phyloP scores from a whole-genome alignment of 2,113 vertebrate genomes.

The Sebastes schlegelii region DNA sequence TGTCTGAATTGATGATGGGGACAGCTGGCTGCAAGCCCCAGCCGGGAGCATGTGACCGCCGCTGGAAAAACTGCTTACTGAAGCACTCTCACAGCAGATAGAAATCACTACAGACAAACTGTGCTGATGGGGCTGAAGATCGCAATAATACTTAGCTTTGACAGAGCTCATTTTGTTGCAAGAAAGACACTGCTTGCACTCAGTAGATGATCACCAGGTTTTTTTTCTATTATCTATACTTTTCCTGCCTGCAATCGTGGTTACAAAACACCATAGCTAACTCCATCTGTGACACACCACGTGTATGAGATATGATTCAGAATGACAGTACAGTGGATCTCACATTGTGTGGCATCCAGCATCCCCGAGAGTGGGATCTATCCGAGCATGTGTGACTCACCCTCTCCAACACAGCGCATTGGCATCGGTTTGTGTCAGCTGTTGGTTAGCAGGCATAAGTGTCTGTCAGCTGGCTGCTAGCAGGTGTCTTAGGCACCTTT shows the following conservation, averaged over 20 bases:
- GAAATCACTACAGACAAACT: slow-evolving; percentile 68
- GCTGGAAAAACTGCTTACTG: slow-evolving; percentile 74
- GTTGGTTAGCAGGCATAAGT: slow-evolving; percentile 73
- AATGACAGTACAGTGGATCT: slow-evolving; percentile 61
- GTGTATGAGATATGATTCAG: slow-evolving; percentile 75
- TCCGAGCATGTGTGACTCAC: slow-evolving; percentile 72
- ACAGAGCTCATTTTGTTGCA: slow-evolving; percentile 48
- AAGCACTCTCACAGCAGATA: slow-evolving; percentile 63
- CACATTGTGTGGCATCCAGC: slow-evolving; percentile 65
- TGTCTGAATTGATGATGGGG: slow-evolving; percentile 67
- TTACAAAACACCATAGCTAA: slow-evolving; percentile 56
- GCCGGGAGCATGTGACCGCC: slow-evolving; percentile 68
- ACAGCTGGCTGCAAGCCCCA: slow-evolving; percentile 64
- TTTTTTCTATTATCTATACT: slow-evolving; percentile 21
- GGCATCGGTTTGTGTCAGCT: slow-evolving; percentile 80
- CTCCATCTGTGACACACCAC: slow-evolving; percentile 74
- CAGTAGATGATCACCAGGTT: slow-evolving; percentile 1
- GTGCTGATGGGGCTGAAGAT: slow-evolving; percentile 63
- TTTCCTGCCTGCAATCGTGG: slow-evolving; percentile 23
- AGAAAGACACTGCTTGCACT: not conserved
- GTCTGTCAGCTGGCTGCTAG: slow-evolving; percentile 77
- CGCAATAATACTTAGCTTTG: slow-evolving; percentile 51
- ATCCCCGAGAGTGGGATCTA: slow-evolving; percentile 67
- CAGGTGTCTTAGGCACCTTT: slow-evolving; percentile 78
- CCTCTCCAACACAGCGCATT: slow-evolving; percentile 62